Base-by-base conservation (phyloP, 2,797 vertebrate species). In the Tarsius wallacei region DNA sequence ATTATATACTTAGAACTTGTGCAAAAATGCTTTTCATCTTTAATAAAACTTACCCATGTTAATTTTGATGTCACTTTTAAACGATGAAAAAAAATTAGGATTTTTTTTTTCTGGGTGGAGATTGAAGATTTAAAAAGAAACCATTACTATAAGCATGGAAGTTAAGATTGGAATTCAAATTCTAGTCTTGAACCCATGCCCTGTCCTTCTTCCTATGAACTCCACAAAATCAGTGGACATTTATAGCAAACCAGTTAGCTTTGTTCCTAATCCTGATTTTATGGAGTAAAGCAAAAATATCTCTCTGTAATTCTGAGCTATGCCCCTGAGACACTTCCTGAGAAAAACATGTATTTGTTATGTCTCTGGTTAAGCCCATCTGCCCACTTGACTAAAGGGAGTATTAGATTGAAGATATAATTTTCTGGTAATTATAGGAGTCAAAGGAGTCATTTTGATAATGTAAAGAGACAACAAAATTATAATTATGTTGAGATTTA, bases 1-100 rank as follows among this genome's bases (percentile, higher is more conserved):
- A 97, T 96, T 96, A 70, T 96, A 87, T 97, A 91, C 86, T 83
- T 96, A 95, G 71, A 96, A 96, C 33, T 96, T 91, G 42, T 88
- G 21, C 42, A 85, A 89, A 96, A 91, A 77, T 96, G 76, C 64
- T 95, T 94, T 95, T 93, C 53, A 82, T 97, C 86, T 97, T 96
- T 71, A 24, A 61, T n/a, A 87, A n/a, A 87, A 90, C 51, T 94
- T 77, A 59, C 15, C 80, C 57, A 74, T 59, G 70, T 96, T 97
- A 87, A 95, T 98, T 94, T 68, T 87, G 64, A 49, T 94, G n/a
- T 96, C 90, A 84, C 86, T 94, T 91, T 81, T 96, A 84, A 93
- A 51, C 57, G n/a, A 28, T n/a, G 19, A 31, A 61, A 70, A 80
- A 95, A 71, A 82, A 7, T 28, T 14, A 42, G 33, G 3, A 19